phyloP scores from a whole-genome alignment of 2,113 vertebrate species.

The Nymphicus hollandicus region DNA sequence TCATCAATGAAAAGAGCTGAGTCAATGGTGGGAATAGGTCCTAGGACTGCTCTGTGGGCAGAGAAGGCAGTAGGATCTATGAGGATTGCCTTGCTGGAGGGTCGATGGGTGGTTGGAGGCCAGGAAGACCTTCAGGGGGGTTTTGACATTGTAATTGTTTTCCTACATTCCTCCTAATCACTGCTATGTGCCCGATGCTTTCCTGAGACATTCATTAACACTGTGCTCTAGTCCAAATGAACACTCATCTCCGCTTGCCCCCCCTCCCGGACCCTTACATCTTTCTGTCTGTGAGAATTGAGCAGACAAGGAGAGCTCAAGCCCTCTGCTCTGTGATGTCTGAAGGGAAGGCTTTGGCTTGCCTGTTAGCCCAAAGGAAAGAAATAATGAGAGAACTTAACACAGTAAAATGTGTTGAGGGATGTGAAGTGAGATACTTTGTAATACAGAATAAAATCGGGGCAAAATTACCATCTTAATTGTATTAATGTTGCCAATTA shows the following conservation, averaged over 20 bases:
- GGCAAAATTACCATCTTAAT: conserved; percentile 60
- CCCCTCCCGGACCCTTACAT: background rate
- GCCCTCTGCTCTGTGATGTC: background rate
- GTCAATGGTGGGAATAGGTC: background rate
- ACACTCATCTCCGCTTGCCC: background rate
- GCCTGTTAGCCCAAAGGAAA: conserved; percentile 7
- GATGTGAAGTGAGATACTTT: background rate
- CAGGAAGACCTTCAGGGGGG: background rate
- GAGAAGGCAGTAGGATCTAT: no score
- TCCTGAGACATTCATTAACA: background rate
- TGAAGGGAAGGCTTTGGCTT: background rate
- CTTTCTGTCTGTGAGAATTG: background rate
- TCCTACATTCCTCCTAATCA: background rate
- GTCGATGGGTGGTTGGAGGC: background rate
- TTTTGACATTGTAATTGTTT: background rate
- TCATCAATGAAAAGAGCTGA: background rate
- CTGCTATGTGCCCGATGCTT: background rate
- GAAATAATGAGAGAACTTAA: conserved; percentile 47
- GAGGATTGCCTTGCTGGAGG: background rate
- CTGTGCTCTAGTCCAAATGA: background rate
- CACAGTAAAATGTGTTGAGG: background rate
- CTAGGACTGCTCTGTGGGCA: background rate
- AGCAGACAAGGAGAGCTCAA: background rate
- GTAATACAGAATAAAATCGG: background rate
- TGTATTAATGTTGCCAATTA: conserved; percentile 63